Percentiles rank a stretch among this genome's conserved stretches.
Conservation (phyloP, 2,888 invertebrate genomes). For the Theretra japonica region DNA sequence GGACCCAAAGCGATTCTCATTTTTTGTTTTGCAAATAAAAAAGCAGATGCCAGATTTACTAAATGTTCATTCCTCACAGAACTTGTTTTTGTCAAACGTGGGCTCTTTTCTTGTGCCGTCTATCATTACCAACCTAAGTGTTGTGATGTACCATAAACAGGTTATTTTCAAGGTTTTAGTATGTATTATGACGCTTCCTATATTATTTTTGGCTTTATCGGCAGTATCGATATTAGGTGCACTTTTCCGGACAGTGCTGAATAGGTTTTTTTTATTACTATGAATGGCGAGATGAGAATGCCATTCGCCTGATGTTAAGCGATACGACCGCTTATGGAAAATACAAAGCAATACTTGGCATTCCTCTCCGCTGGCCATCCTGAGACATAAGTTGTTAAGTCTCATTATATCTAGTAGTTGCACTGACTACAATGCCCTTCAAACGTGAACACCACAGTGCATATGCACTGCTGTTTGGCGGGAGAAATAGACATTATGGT, state of each 20-base stretch:
- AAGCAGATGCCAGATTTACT: background rate
- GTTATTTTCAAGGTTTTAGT: constrained; percentile 9
- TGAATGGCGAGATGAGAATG: no score
- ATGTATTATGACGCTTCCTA: background rate
- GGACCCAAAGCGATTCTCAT: background rate
- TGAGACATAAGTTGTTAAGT: no score
- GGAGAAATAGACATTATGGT: no score
- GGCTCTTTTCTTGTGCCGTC: background rate
- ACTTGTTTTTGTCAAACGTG: background rate
- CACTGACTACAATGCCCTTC: no score
- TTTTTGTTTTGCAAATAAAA: background rate
- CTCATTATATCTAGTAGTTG: no score
- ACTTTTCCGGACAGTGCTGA: background rate
- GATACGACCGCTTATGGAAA: no score
- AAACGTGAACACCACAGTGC: no score
- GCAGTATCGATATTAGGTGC: background rate
- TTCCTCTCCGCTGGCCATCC: no score
- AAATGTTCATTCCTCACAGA: background rate
- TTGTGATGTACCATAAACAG: background rate
- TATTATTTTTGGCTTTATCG: background rate
- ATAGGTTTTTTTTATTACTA: no score
- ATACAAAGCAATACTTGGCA: no score
- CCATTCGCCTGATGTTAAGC: no score
- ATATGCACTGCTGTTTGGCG: no score
- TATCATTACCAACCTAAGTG: background rate